Conservation (phyloP, 2,888 invertebrate species). For the Ferrisia virgata region DNA sequence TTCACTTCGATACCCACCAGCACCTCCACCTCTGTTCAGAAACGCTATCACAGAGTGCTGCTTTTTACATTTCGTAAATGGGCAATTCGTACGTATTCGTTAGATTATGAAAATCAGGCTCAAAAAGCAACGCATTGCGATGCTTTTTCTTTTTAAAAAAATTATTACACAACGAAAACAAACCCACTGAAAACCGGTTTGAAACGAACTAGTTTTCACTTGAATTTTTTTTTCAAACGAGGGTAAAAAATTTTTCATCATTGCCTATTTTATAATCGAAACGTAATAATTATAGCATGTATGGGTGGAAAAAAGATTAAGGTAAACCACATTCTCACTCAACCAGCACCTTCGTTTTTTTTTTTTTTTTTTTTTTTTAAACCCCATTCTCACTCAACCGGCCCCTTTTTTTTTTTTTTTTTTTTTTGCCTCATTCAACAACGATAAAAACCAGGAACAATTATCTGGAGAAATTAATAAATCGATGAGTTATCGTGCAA, state of each 20-base stretch:
- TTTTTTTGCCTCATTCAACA: background rate
- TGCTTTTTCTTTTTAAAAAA: background rate
- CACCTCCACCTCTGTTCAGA: too few species aligned
- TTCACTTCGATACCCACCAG: too few species aligned
- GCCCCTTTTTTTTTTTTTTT: background rate
- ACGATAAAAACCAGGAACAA: background rate
- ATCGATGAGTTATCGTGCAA: background rate
- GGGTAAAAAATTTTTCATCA: background rate
- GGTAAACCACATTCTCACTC: conserved; percentile 4
- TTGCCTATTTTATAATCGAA: background rate
- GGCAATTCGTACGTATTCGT: too few species aligned
- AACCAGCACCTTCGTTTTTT: background rate
- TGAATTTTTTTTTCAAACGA: background rate
- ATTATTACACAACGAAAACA: background rate
- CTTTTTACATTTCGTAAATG: too few species aligned
- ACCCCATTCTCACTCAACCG: background rate
- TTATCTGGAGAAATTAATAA: background rate
- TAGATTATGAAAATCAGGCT: too few species aligned
- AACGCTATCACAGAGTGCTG: too few species aligned
- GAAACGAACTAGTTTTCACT: background rate
- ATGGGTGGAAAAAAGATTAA: background rate
- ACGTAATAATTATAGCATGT: background rate
- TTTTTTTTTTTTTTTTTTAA: background rate
- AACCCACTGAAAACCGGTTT: background rate
- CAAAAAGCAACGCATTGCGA: too few species aligned